Evolutionary conservation across 2,113 vertebrate species (phyloP).

Genomic region (Cathartes aura): DNA sequence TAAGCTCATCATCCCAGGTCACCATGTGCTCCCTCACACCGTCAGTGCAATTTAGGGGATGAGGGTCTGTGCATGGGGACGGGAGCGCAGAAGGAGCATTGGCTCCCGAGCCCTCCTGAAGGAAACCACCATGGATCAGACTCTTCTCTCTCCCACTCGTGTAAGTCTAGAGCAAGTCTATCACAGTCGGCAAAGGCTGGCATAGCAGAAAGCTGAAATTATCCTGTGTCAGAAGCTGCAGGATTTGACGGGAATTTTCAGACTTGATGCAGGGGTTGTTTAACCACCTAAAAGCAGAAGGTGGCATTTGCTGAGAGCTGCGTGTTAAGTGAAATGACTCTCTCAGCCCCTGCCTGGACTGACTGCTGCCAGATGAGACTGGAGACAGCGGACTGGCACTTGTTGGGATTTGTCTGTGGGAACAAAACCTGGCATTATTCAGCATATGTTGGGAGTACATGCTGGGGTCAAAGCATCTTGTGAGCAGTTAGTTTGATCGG

Average conservation of each 20-base stretch:
- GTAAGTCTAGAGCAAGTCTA: background rate
- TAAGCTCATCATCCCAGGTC: background rate
- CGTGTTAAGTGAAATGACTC: background rate
- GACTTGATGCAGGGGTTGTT: background rate
- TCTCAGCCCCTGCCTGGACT: background rate
- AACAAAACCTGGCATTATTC: background rate
- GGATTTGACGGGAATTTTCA: background rate
- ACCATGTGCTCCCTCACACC: background rate
- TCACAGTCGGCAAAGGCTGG: background rate
- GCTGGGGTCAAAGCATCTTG: slow-evolving; percentile 2
- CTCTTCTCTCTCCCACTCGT: background rate
- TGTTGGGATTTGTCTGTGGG: slow-evolving; percentile 3
- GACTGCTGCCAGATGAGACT: background rate
- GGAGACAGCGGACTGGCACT: background rate
- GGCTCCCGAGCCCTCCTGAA: background rate
- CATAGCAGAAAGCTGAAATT: background rate
- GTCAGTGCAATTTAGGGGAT: background rate
- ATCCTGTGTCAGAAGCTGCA: background rate
- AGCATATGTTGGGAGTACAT: background rate
- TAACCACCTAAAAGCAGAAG: slow-evolving; percentile 27
- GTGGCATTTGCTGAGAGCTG: background rate
- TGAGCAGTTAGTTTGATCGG: background rate
- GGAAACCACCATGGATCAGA: background rate
- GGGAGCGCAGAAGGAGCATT: background rate
- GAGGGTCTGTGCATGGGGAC: rapidly evolving